Base-by-base conservation (phyloP, 2,797 vertebrate species). In the Sciurus vulgaris region DNA sequence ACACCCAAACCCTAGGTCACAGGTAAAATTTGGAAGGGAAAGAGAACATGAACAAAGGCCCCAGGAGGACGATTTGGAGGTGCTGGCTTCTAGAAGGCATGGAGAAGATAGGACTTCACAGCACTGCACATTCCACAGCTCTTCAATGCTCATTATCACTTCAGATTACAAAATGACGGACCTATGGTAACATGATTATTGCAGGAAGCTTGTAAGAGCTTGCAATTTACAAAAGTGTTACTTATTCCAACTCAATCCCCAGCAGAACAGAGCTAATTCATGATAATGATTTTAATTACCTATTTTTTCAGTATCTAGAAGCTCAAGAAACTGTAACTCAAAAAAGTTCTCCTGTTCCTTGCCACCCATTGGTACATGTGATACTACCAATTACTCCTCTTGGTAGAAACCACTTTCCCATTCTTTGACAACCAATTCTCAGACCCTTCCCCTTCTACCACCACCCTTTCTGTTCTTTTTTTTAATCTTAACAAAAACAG, bases 281-380 rank as follows among this genome's bases (percentile, higher is more conserved):
- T 4, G 2, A 49, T 35, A 38, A 38, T 38, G 38, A 38, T 38
- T 38, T 38, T 38, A 38, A 38, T 38, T 38, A 38, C 38, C 38
- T 38, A 30, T 51, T 49, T 73, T 84, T 81, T 72, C 81, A 94
- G 38, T 59, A 70, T 70, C 70, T 89, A 77, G 69, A 96, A 94
- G 33, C 33, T 86, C 49, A 65, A 77, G 65, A 22, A 96, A 72
- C 15, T 47, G 38, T 38, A 38, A 38, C 38, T 38, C 38, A 38
- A 38, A 4, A 38, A 38, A 38, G 38, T 38, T 38, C 38, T 38
- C 38, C 38, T 38, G 38, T 38, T 38, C 38, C 38, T 38, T 38
- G 38, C 38, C 38, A 38, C 5, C 38, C 38, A 38, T 38, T 38
- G 38, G 38, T 38, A 38, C 38, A 38, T 38, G 3, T 38, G 38